Evolutionary conservation across 2,797 vertebrate species (phyloP), one percentile per base, ranked within the genome.

Genomic region (Pseudochirops cupreus): DNA sequence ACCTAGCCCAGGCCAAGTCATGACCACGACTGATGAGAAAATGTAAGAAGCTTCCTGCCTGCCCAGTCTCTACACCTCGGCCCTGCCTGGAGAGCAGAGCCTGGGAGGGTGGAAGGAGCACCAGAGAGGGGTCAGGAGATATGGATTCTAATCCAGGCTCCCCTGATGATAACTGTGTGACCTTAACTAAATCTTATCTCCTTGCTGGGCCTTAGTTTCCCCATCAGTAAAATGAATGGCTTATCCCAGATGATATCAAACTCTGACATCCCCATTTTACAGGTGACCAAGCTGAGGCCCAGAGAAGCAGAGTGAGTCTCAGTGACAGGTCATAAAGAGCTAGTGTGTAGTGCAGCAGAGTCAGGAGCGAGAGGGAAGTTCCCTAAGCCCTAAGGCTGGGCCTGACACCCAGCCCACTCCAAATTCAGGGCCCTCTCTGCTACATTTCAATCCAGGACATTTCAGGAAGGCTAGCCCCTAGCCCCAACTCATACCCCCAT

Each of bases 211-310:
- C 94, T 92, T 56, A 9, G n/a, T 92, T 26, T 50, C 56, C 91
- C 33, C 31, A 0, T 53, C 55, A 55, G 55, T 87, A 6, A 91
- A 92, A 50, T 7, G 28, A 89, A 90, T n/a, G 62, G 14, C 14
- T 67, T n/a, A 16, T n/a, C 33, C 33, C n/a, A 67, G 18, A 28
- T 46, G 28, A 91, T 52, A 29, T 7, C n/a, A n/a, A 18, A 18
- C 67, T 90, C 56, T 1, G 5, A 50, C 16, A 26, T 21, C 53
- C n/a, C 56, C 93, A 57, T 2, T 12, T 31, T 52, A 91, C 59
- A 50, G 50, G 26, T 24, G 90, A 92, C 91, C 59, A 96, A 91
- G 50, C 46, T 21, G 52, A 94, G 62, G 39, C 39, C 24, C 28
- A 10, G 2, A 39, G 67, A 54, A 0, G 55, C 92, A 29, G 50